These are phyloP conservation scores for Caerostris extrusa DNA, from an alignment of 1,140 invertebrate species.

Conservation along the genomic window DNA sequence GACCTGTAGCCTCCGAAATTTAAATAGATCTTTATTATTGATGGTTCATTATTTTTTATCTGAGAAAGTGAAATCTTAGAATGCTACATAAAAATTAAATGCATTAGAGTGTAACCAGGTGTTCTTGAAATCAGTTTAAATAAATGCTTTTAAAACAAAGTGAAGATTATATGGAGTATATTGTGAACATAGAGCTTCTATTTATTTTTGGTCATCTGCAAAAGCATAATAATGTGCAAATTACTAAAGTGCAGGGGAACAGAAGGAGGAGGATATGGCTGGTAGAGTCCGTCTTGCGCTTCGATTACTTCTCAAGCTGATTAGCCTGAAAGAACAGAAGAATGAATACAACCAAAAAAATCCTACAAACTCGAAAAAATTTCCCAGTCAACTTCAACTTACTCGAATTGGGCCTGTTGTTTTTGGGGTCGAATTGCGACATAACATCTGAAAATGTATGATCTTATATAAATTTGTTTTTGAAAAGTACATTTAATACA, in stretches of 20 bases:
- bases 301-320: not conserved
- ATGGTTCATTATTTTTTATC: not conserved
- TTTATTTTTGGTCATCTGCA: not conserved
- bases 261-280: constrained; percentile 21
- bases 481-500: no score
- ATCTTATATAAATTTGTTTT: not conserved
- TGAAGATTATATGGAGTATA: not conserved
- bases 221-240: not conserved
- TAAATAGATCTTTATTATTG: not conserved
- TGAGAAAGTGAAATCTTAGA: not conserved
- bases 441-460: constrained; percentile 25
- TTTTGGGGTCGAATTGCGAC: not conserved
- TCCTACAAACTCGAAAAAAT: not conserved
- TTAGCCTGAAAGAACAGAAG: not conserved
- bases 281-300: not conserved
- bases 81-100: not conserved
- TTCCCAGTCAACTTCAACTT: not conserved
- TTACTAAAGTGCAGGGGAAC: constrained; percentile 15
- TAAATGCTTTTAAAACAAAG: not conserved
- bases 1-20: constrained; percentile 33
- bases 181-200: not conserved
- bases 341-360: not conserved
- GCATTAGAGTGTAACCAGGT: not conserved
- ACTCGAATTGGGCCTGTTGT: constrained; percentile 37
- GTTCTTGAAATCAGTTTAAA: not conserved